Evolutionary conservation across 2,113 vertebrate species (phyloP), one percentile per base, ranked within the genome.

Genomic region (Planiliza haematocheilus): DNA sequence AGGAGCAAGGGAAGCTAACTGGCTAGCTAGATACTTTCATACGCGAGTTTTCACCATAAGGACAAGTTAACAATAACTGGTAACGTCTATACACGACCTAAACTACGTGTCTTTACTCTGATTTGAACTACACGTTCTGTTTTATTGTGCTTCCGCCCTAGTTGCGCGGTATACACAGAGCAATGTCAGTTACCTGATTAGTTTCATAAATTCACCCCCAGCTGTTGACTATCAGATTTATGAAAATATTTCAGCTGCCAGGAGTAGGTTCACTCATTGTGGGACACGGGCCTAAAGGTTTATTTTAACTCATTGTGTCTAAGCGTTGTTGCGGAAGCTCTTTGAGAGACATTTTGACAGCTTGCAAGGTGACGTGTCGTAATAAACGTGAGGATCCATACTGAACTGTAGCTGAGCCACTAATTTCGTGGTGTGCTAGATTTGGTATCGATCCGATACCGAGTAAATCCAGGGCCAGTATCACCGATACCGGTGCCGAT

Each of bases 361-460:
- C 50, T 16, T 65, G 12, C 60, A 7, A 18, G 76, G 16, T 89
- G 86, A 90, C 88, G 86, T 91, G 88, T 89, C 88, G 59, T 72
- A 57, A 46, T 18, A 37, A 80, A 67, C 38, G 30, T 70, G 42
- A 72, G 69, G 74, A 68, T 80, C 52, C 37, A 11, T 7, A 59
- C 45, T 70, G 45, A 85, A 37, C 45, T 77, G 73, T 55, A 21
- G 18, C 13, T 74, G 51, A 86, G 55, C 50, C 20, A 10, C 46
- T 30, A 30, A 30, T n/a, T n/a, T n/a, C n/a, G n/a, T n/a, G n/a
- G n/a, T n/a, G n/a, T n/a, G n/a, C n/a, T n/a, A n/a, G n/a, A n/a
- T n/a, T n/a, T n/a, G n/a, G n/a, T n/a, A n/a, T n/a, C n/a, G n/a
- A n/a, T n/a, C n/a, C n/a, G n/a, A n/a, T n/a, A n/a, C n/a, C n/a